Evolutionary conservation across 1,140 invertebrate genomes (phyloP), one percentile per base, ranked within the genome.

Genomic region (Drosophila tristis): DNA sequence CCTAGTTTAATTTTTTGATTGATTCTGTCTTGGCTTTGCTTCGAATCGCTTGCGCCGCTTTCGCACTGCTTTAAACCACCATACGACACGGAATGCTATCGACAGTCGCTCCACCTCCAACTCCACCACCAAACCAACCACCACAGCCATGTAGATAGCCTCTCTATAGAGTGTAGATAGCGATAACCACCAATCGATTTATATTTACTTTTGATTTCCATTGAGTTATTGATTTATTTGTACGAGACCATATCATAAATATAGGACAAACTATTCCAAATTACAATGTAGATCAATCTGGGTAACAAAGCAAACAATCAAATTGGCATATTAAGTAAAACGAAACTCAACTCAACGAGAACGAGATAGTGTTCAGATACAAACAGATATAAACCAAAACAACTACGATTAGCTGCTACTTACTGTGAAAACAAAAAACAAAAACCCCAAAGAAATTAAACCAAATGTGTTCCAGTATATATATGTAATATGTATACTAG

Each of bases 221-320:
- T 62, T 74, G 23, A 56, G 39, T 76, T 75, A 20, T 13, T 5
- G 2, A 47, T 65, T 85, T 45, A 50, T 73, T 80, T 71, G 49
- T 58, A 56, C 26, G 48, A 61, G 20, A 47, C 11, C 25, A 71
- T 63, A 59, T 76, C 56, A 66, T 70, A 84, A 84, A 80, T 89
- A 84, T 84, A 87, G 84, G 84, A 89, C 76, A 53, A 61, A 79
- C 49, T 50, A 51, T 49, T 45, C 42, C 3, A 48, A 61, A 56
- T 71, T 48, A 63, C 58, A 25, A 25, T 4, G 59, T 82, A 72
- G 74, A 61, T 66, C n/a, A 60, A 78, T 70, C 64, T 74, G 55
- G 57, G 73, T 74, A 65, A 29, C 25, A 43, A 63, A 51, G 47
- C 8, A 26, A 56, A 23, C 11, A 20, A 26, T 29, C 15, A 16